Evolutionary conservation across 2,797 vertebrate genomes (phyloP).

Genomic region (Pseudomugil gertrudae): DNA sequence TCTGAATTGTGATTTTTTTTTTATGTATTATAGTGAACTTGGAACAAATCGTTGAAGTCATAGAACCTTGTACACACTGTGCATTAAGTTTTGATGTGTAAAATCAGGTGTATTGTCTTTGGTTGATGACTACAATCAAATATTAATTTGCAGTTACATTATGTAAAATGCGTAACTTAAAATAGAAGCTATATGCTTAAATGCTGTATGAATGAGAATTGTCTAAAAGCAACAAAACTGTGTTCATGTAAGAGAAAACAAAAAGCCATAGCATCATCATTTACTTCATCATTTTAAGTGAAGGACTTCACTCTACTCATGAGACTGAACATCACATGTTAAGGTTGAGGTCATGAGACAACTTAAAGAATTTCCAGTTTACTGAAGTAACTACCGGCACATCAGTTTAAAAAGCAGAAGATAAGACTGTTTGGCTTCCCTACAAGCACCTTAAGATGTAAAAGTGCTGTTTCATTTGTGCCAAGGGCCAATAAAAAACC

Average conservation of each 20-base stretch:
- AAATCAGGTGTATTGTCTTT: background rate
- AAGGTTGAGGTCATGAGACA: background rate
- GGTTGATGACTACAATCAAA: background rate
- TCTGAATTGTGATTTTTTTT: background rate
- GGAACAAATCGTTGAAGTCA: background rate
- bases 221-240: background rate
- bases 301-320: background rate
- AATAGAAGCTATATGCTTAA: background rate
- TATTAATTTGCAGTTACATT: background rate
- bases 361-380: background rate
- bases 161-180: background rate
- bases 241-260: constrained; percentile 3
- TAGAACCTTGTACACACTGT: background rate
- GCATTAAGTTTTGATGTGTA: constrained; percentile 9
- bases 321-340: background rate
- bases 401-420: constrained; percentile 6
- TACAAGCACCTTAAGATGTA: constrained; percentile 33
- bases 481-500: constrained; percentile 42
- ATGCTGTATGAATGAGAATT: background rate
- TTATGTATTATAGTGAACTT: background rate
- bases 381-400: background rate
- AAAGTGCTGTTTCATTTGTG: constrained; percentile 32
- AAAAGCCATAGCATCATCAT: constrained; percentile 13
- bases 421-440: constrained; percentile 12
- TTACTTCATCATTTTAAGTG: constrained; percentile 2